Evolutionary conservation across 2,888 invertebrate species (phyloP).

Genomic region (Eumacrocentrus americanus): DNA sequence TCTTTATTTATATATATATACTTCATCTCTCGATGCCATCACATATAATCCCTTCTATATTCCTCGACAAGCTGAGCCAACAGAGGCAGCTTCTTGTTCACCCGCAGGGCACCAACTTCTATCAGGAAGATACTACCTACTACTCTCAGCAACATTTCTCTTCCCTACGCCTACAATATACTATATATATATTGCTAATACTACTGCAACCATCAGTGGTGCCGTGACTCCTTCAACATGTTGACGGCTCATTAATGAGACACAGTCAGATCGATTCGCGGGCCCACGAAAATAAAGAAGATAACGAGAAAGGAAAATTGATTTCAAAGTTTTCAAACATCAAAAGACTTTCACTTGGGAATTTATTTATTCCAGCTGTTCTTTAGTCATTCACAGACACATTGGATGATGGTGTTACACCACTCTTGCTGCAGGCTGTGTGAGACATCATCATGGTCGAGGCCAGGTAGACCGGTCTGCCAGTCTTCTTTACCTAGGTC

Average conservation of each 20-base stretch:
- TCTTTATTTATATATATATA: slow-evolving; percentile 21
- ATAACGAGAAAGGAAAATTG: too few relatives aligned
- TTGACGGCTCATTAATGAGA: slow-evolving; percentile 38
- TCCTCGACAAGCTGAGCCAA: slow-evolving; percentile 15
- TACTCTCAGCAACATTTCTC: slow-evolving; percentile 20
- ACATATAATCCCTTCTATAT: slow-evolving; percentile 1
- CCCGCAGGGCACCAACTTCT: slow-evolving; percentile 33
- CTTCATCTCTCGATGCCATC: too few relatives aligned
- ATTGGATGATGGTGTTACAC: not conserved
- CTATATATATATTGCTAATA: slow-evolving; percentile 7
- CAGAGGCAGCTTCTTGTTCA: slow-evolving; percentile 39
- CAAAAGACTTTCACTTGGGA: too few relatives aligned
- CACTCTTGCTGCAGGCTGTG: not conserved
- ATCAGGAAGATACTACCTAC: slow-evolving; percentile 24
- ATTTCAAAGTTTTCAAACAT: too few relatives aligned
- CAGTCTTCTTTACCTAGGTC: slow-evolving; percentile 47
- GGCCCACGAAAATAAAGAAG: too few relatives aligned
- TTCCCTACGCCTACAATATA: slow-evolving; percentile 18
- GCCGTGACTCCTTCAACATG: slow-evolving; percentile 21
- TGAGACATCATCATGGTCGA: slow-evolving; percentile 39
- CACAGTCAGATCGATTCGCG: slow-evolving; percentile 21
- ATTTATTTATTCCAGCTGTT: not conserved
- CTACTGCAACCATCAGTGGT: slow-evolving; percentile 7
- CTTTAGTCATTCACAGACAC: too few relatives aligned
- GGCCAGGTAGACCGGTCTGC: slow-evolving; percentile 47